Evolutionary conservation across 1,140 invertebrate species (phyloP), one percentile per base, ranked within the genome.

Genomic region (Bacillus rossius): DNA sequence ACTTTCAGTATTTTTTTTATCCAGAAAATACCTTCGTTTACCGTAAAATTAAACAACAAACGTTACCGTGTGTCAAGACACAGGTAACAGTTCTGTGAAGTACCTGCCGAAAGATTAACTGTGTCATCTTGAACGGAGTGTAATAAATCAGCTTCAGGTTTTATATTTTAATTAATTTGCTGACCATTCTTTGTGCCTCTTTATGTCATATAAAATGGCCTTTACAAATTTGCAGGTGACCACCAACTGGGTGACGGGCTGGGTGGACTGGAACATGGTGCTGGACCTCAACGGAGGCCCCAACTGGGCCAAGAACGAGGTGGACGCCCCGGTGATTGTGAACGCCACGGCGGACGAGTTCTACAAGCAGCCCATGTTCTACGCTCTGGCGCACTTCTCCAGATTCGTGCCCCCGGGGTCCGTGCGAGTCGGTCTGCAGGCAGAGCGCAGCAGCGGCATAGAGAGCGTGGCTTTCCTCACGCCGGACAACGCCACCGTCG

Each of bases 191-290:
- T n/a, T n/a, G n/a, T n/a, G n/a, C n/a, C n/a, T n/a, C n/a, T 34
- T 34, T 34, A 34, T 34, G 4, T 7, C 29, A 34, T 34, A 4
- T 7, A 34, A 34, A 7, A 34, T 34, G 4, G 29, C 4, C 29
- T 7, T 4, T 7, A 7, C 29, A 34, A 34, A 34, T 34, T 34
- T 4, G 10, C 41, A 90, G 81, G 49, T 75, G 79, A 1, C 83
- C 16, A 55, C 41, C 38, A 37, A 55, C 38, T 77, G 47, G 63
- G 73, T 54, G 71, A 81, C 66, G 78, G 85, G 89, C 2, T 94
- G 91, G 91, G 78, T 91, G 3, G 93, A 96, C 69, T 96, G 93
- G 94, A 96, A 96, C 72, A 72, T 96, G 0, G 86, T 83, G 20
- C 71, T 96, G 14, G 79, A 91, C 68, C 73, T 81, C 65, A 65